Percentiles rank a stretch among this genome's conserved stretches.
Conservation (phyloP, 2,797 vertebrate species). For the Lycodopsis pacificus region DNA sequence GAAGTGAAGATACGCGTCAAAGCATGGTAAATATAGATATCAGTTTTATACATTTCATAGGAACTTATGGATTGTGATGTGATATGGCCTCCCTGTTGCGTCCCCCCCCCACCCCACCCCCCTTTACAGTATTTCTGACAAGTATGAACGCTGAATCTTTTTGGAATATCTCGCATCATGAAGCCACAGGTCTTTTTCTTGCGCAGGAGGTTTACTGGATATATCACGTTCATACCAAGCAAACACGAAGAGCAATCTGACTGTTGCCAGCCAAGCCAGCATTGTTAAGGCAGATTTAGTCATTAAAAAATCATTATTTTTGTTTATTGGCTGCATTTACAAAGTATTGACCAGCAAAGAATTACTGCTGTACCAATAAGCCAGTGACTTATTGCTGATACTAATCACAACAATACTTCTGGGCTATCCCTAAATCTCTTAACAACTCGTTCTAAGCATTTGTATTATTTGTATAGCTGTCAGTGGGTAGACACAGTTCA, state of each 20-base stretch:
- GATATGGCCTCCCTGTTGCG: neutral
- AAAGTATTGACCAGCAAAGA: neutral
- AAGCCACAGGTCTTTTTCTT: conserved; percentile 72
- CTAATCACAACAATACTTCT: conserved; percentile 30
- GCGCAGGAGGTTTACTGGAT: conserved; percentile 16
- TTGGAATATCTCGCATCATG: conserved; percentile 30
- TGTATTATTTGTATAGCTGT: conserved; percentile 14
- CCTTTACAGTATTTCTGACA: neutral
- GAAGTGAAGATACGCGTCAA: conserved; percentile 97
- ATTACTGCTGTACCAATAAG: conserved; percentile 6
- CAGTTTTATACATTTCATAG: neutral
- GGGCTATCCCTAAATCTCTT: conserved; percentile 11
- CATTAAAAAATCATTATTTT: conserved; percentile 1
- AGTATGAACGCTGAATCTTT: neutral
- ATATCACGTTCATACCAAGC: conserved; percentile 14
- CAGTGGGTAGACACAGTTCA: conserved; percentile 10
- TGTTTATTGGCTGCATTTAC: neutral
- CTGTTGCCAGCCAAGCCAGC: conserved; percentile 10
- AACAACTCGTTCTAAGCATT: conserved; percentile 21
- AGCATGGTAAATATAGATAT: conserved; percentile 86
- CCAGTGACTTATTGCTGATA: conserved; percentile 51
- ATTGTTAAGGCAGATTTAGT: conserved; percentile 11
- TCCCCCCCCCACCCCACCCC: neutral
- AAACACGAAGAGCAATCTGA: conserved; percentile 7
- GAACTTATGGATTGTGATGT: neutral